phyloP scores from a whole-genome alignment of 2,797 vertebrate genomes.

The Myotis pilosus region DNA sequence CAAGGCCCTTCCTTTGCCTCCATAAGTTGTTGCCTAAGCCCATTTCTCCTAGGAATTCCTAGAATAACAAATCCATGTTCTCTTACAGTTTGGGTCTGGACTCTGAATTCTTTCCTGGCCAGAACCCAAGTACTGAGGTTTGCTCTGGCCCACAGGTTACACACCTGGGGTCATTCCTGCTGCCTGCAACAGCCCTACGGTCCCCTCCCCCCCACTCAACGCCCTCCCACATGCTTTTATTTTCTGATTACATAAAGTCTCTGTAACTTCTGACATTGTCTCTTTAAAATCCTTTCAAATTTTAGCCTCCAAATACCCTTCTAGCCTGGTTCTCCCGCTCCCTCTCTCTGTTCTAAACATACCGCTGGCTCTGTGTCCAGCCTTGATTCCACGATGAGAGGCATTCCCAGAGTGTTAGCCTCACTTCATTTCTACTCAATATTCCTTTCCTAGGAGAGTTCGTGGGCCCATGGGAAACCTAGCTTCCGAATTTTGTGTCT shows the following conservation, averaged over 20 bases:
- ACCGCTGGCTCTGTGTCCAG: background rate
- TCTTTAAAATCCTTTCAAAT: background rate
- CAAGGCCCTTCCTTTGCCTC: no score
- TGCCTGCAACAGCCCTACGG: no score
- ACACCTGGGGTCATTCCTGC: no score
- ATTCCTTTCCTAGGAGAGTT: background rate
- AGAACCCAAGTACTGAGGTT: no score
- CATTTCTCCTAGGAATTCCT: no score
- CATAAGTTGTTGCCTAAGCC: no score
- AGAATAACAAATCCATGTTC: no score
- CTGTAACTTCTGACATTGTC: background rate
- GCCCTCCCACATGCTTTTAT: fast-evolving
- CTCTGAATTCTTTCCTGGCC: no score
- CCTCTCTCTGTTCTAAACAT: background rate
- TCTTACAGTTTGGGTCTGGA: no score
- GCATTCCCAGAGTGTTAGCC: background rate
- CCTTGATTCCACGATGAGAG: background rate
- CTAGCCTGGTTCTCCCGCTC: background rate
- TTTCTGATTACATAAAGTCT: background rate
- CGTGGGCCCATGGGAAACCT: background rate
- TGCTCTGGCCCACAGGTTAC: no score
- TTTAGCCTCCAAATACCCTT: background rate
- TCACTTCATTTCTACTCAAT: background rate
- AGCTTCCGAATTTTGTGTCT: background rate
- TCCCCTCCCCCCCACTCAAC: fast-evolving